Conservation (phyloP, 2,113 vertebrate genomes). For the Amazona vittata region DNA sequence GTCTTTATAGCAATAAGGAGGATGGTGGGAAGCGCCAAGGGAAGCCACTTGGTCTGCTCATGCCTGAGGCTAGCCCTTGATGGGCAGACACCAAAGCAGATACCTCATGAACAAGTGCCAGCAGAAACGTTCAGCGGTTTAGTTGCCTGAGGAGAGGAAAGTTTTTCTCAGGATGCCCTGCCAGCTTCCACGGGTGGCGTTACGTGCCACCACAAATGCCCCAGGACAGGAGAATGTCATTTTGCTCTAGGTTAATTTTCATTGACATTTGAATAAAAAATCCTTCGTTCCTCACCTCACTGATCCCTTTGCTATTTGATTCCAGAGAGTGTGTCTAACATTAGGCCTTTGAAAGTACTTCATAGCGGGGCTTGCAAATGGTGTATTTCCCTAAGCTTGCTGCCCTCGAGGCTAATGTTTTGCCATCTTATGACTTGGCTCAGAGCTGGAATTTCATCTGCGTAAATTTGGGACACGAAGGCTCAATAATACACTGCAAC, state of each 20-base stretch:
- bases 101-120: accelerated
- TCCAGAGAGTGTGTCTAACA: not conserved
- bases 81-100: not conserved
- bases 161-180: not conserved
- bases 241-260: not conserved
- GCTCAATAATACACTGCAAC: not conserved
- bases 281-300: not conserved
- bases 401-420: conserved; percentile 28
- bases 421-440: conserved; percentile 29
- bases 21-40: not conserved
- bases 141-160: not conserved
- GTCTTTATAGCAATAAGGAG: not conserved
- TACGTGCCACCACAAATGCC: not conserved
- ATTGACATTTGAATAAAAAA: conserved; percentile 29
- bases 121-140: not conserved
- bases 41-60: not conserved
- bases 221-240: not conserved
- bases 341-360: conserved; percentile 14
- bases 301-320: conserved; percentile 14
- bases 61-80: not conserved
- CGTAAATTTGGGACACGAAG: not conserved
- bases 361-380: not conserved
- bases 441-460: not conserved
- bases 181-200: not conserved
- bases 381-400: conserved; percentile 22